Evolutionary conservation across 2,113 vertebrate species (phyloP).

Genomic region (Anarhynchus alexandrinus): DNA sequence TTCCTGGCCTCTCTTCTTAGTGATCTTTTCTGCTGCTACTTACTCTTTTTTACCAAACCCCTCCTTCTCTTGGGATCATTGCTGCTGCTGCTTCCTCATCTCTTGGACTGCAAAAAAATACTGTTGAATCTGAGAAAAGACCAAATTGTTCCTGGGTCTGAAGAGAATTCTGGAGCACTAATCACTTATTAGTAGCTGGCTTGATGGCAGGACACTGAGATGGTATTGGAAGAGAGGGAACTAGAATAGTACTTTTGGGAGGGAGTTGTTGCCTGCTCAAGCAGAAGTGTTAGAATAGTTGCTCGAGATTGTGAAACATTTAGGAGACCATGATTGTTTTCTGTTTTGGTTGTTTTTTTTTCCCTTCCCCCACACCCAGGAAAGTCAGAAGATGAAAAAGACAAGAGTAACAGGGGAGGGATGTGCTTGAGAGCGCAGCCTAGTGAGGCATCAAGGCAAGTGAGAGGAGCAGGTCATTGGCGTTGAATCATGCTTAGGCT

Average conservation of each 20-base stretch:
- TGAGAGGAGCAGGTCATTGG: not conserved
- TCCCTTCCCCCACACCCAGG: not conserved
- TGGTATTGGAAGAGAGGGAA: not conserved
- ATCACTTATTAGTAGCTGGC: not conserved
- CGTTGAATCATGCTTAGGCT: not conserved
- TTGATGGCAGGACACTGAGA: not conserved
- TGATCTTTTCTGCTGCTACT: not conserved
- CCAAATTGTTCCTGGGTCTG: not conserved
- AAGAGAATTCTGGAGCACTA: not conserved
- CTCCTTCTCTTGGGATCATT: not conserved
- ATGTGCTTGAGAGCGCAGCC: not conserved
- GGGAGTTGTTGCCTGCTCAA: not conserved
- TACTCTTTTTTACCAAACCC: not conserved
- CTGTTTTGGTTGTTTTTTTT: not conserved
- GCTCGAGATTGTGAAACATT: not conserved
- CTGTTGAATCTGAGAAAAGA: not conserved
- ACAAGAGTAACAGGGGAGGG: not conserved
- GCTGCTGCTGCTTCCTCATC: conserved; percentile 33
- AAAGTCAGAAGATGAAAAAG: not conserved
- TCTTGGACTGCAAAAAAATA: not conserved
- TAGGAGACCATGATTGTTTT: not conserved
- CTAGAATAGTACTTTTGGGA: not conserved
- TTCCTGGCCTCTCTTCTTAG: not conserved
- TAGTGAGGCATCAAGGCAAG: not conserved
- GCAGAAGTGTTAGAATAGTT: not conserved